Evolutionary conservation across 2,113 vertebrate genomes (phyloP), one percentile per base, ranked within the genome.

Genomic region (Archilochus colubris): DNA sequence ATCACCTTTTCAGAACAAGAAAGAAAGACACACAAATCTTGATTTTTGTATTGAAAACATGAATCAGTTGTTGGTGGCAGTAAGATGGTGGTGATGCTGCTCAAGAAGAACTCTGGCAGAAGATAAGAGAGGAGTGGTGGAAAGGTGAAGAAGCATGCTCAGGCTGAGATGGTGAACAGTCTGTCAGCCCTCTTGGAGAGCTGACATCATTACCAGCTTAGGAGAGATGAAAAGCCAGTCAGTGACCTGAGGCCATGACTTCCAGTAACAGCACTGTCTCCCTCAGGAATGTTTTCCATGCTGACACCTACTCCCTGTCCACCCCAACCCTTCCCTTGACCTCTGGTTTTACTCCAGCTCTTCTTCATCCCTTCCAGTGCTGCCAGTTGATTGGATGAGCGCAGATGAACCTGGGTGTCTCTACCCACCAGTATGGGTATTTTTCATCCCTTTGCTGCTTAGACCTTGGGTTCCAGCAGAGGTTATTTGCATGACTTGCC

Each of bases 221-320:
- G 2, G 16, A 82, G 74, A 68, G 6, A 23, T 8, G 6, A 14
- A 54, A 57, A 53, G 21, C 27, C 23, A 57, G 9, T 11, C 20
- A 50, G 30, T 40, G 17, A 31, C 12, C 16, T 59, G 22, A 8
- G 8, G 3, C 4, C 21, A 24, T 12, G 2, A 3, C 36, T 82
- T 67, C 31, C 31, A 61, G 33, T 50, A 54, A 44, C 11, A n/a
- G 9, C 51, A 50, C 2, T 14, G 3, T 19, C 6, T 88, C 33
- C 24, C 31, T 80, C 1, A 3, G 10, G 46, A 81, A 25, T 5
- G 9, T 44, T 81, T 59, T 57, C 23, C 11, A 5, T 46, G 7
- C 36, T 3, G 1, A 2, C 27, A 57, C 14, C 10, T 0, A 0
- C 13, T 62, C 28, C 9, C 28, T 50, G 5, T n/a, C 19, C 5